Evolutionary conservation across 2,797 vertebrate genomes (phyloP), one percentile per base, ranked within the genome.

Genomic region (Scarus forsteni): DNA sequence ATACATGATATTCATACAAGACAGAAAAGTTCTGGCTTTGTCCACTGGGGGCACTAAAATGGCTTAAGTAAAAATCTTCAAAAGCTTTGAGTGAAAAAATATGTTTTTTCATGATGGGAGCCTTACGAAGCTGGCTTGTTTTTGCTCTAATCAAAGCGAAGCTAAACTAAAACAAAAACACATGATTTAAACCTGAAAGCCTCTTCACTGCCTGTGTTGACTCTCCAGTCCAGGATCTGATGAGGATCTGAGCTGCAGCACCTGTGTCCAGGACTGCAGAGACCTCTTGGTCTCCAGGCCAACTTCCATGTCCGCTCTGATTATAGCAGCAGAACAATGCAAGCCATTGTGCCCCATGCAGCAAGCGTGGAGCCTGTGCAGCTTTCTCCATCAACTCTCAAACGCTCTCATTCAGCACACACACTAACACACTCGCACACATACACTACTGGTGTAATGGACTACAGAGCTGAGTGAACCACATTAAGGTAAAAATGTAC

Each of bases 221-320:
- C 60, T 77, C 67, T 64, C 64, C 77, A 61, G 75, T 61, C 39
- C 51, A 35, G 77, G 72, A 58, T 84, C 85, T 79, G 69, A 80
- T 86, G 88, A 84, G 85, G 87, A 81, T 79, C 81, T 57, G 79
- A 78, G 85, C 85, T 81, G 66, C 81, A 88, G 90, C 93, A 94
- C 93, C 93, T 94, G 93, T 91, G 93, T 91, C 82, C 91, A 86
- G 87, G 83, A 75, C 91, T 87, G 90, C 83, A 73, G 86, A 90
- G 92, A 93, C 89, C 84, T 90, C 86, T 90, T 42, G 78, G 75
- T 84, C 88, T 90, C 73, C 83, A 88, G 81, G 92, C 93, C 91
- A 92, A 93, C 88, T 92, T 92, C 90, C 90, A 89, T 92, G 94
- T 94, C 92, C 91, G 86, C 92, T 90, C 90, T 90, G 92, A 94